Conservation (phyloP, 2,113 vertebrate species). For the Pedetes capensis region DNA sequence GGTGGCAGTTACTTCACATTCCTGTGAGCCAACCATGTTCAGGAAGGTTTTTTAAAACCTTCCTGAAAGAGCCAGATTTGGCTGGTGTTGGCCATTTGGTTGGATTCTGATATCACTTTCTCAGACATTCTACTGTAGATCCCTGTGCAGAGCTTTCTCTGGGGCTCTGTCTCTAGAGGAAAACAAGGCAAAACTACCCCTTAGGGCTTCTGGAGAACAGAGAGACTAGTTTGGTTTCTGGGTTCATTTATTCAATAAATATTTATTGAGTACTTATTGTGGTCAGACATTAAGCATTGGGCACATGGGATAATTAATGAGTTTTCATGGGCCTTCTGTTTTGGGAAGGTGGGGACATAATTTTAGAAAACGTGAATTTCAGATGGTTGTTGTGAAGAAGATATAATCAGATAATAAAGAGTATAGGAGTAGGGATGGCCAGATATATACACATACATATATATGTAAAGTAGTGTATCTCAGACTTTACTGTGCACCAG, state of each 20-base stretch:
- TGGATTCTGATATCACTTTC: background rate
- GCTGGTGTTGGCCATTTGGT: background rate
- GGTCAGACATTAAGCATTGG: background rate
- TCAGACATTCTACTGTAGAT: background rate
- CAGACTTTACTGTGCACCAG: background rate
- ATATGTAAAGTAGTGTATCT: background rate
- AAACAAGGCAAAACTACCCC: background rate
- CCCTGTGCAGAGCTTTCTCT: background rate
- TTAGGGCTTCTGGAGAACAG: background rate
- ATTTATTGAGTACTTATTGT: background rate
- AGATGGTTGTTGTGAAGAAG: background rate
- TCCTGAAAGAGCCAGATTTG: background rate
- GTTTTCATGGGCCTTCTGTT: background rate
- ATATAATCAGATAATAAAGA: background rate
- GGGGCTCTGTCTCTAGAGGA: background rate
- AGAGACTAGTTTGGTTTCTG: background rate
- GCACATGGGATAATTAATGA: background rate
- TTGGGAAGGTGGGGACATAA: background rate
- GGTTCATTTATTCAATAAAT: background rate
- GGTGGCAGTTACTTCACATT: slow-evolving; percentile 1
- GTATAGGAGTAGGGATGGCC: background rate
- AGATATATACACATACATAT: background rate
- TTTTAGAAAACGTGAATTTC: background rate
- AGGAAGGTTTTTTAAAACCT: background rate
- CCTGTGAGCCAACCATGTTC: background rate